Evolutionary conservation across 2,797 vertebrate species (phyloP), one percentile per base, ranked within the genome.

Genomic region (Phyllotis vaccarum): DNA sequence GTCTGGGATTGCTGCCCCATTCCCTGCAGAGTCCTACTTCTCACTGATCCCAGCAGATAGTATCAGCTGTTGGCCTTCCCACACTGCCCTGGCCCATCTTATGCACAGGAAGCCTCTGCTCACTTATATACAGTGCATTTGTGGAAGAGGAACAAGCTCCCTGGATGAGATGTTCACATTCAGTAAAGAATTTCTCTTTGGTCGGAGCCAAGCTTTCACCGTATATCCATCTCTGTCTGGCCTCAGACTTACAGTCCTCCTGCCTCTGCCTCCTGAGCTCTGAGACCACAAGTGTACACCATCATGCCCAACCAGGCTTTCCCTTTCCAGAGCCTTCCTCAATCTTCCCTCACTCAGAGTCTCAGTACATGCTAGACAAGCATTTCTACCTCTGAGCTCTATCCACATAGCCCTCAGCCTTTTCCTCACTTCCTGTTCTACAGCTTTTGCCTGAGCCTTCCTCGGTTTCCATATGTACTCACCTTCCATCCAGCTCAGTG

Each of bases 81-180:
- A 83, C 80, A 81, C n/a, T 86, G 27, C 52, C 80, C 79, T 89
- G 34, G 56, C 86, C 72, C 72, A n/a, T 86, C 40, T 46, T 34
- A 11, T 87, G 86, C 96, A 91, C 43, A 82, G 81, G 89, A 95
- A 94, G 54, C 76, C 90, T 90, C 76, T 96, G 54, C 94, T 96
- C 52, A 49, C 87, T 70, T 68, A n/a, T 37, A 5, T 86, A 68
- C 17, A 68, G 31, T 66, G 13, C 21, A 49, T 74, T 94, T 88
- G 40, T 80, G 70, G 94, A 31, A 76, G 70, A 90, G 90, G 40
- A 95, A 14, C 64, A 89, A 83, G 62, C 68, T 95, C 60, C 34
- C 60, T 87, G 68, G 79, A 46, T 56, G 76, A 93, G 91, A 91
- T 31, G 66, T 93, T 95, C 79, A 93, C 34, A 90, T 31, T 94